Base-by-base conservation (phyloP, 2,113 vertebrate species). In the Corythoichthys haematopterus region DNA sequence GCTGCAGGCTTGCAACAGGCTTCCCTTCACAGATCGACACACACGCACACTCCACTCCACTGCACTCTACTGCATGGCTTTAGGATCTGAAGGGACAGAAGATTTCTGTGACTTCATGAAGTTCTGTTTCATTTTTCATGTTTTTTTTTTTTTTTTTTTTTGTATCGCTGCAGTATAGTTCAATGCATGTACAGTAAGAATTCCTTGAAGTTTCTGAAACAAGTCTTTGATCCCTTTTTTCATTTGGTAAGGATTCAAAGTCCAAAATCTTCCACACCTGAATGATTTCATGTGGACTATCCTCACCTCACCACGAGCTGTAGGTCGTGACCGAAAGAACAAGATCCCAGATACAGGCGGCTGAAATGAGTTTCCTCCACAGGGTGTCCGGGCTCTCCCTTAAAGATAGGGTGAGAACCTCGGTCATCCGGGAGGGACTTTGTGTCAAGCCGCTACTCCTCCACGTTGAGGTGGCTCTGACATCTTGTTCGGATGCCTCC, bases 1-100 rank as follows among this genome's bases (percentile, higher is more conserved):
- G 83, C 74, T 57, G 85, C 77, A 80, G 69, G 38, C 76, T 84
- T 76, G 7, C 77, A 83, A 84, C 82, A 84, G 85, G 82, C 83
- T 77, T 87, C 83, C 57, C 80, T 79, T 71, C 68, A 78, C 76
- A 71, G 52, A 62, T 70, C 72, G 58, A 58, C 63, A 71, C 77
- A 66, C 70, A 70, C 67, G 52, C 51, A 57, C 45, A 70, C 68
- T 74, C 72, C 70, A 68, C 47, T 57, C 71, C 20, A 73, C 77
- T 64, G 68, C 68, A 68, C 65, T 3, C 20, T 28, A 28, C 40
- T 43, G 71, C 64, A 65, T 47, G 61, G 79, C 70, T 73, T 72
- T 64, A 68, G 72, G 80, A 74, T 74, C 71, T 50, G 69, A 63
- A 82, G 7, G 20, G 37, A 61, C 47, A n/a, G 70, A 62, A 68